Evolutionary conservation across 1,140 invertebrate species (phyloP), one percentile per base, ranked within the genome.

Genomic region (honey bee (Apis mellifera)): DNA sequence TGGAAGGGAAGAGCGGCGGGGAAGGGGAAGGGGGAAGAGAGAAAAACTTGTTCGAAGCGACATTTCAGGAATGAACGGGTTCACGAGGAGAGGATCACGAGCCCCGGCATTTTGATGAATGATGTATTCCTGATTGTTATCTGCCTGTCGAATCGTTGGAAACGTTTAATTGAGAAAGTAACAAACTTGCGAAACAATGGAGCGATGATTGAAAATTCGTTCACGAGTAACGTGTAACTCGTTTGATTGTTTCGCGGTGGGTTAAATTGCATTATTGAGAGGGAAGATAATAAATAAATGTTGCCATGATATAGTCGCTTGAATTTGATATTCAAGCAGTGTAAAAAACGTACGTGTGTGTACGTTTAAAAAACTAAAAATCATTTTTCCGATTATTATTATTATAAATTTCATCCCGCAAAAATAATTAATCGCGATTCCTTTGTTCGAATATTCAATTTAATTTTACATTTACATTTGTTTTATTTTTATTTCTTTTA

Each of bases 161-260:
- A 59, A 74, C 59, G 57, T 55, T 74, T 74, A 74, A 74, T 74
- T 74, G 71, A 62, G 71, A 74, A 74, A 74, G 59, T 74, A 74
- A 74, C 71, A 48, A 42, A 74, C 57, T 48, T 48, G 26, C 19
- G 71, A 4, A 74, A 74, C 71, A 74, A 62, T 74, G 71, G 71
- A 26, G 8, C 71, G 32, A 15, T 57, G 55, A 26, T 60, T 74
- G 71, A 62, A 74, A 74, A 74, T 74, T 74, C 54, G 71, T n/a
- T 55, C 71, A 57, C 70, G 52, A 21, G 54, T 72, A 55, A n/a
- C 70, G 71, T 74, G 71, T 74, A 74, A 74, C 71, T 60, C 71
- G 71, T 59, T 74, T 48, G 71, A 74, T 74, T 74, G 60, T 74
- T 74, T 74, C n/a, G 71, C 57, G 55, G 55, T 21, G 17, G 32